These are phyloP conservation scores for Muscicapa comitata DNA, from an alignment of 2,797 vertebrate genomes.

Conservation along the genomic window DNA sequence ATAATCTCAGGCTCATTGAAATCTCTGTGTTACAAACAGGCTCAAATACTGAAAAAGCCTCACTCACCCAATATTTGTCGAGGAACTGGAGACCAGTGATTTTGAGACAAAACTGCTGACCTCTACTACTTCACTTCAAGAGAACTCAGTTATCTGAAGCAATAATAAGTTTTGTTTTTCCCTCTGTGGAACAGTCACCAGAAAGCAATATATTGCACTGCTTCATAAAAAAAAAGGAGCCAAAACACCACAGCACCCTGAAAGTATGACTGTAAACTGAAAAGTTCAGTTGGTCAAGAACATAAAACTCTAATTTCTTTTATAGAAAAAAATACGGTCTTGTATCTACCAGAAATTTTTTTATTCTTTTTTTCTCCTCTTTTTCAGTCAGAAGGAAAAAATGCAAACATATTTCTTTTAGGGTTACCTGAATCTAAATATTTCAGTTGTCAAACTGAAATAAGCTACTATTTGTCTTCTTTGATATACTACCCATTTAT, in stretches of 20 bases:
- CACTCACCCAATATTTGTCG: not conserved
- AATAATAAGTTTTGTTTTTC: not conserved
- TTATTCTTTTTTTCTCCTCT: not conserved
- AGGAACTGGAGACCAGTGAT: not conserved
- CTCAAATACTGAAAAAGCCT: not conserved
- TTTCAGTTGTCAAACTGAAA: not conserved
- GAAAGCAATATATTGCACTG: not conserved
- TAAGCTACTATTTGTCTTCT: not conserved
- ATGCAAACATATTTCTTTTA: not conserved
- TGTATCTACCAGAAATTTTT: not conserved
- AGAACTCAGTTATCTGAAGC: not conserved
- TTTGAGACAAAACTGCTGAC: not conserved
- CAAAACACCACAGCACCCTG: not conserved
- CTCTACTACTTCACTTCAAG: not conserved
- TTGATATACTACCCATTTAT: not conserved
- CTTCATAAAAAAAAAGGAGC: not conserved
- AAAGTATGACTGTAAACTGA: not conserved
- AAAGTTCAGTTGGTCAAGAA: not conserved
- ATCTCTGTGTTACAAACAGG: not conserved
- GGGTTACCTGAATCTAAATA: not conserved
- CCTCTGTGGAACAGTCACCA: not conserved
- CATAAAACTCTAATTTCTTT: not conserved
- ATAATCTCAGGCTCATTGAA: not conserved
- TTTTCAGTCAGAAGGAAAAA: not conserved
- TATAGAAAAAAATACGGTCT: rapidly evolving